phyloP scores from a whole-genome alignment of 2,797 vertebrate species.

The Helicolenus hilgendorfi region DNA sequence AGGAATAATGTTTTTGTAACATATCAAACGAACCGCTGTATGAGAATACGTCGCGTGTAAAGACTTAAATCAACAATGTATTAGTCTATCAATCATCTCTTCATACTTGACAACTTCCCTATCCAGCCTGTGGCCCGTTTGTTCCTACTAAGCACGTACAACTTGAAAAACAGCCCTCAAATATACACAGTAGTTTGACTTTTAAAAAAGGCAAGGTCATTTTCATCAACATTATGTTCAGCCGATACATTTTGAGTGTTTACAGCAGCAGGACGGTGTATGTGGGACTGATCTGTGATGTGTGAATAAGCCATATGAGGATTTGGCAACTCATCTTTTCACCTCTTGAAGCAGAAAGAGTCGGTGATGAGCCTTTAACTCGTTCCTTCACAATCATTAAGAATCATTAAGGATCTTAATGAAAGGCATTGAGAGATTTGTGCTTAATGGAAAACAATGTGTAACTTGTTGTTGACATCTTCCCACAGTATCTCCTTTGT shows the following conservation, averaged over 20 bases:
- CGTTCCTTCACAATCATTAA: slow-evolving; percentile 24
- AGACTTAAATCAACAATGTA: not conserved
- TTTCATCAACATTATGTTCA: not conserved
- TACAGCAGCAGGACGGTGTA: not conserved
- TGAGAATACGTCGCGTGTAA: not conserved
- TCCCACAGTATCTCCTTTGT: slow-evolving; percentile 1
- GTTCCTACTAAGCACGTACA: not conserved
- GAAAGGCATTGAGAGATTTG: slow-evolving; percentile 36
- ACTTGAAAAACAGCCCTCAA: not conserved
- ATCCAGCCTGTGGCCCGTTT: not conserved
- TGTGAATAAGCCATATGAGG: not conserved
- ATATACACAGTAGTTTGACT: not conserved
- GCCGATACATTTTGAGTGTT: not conserved
- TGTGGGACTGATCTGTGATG: not conserved
- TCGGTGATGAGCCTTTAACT: slow-evolving; percentile 29
- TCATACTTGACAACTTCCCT: too few relatives aligned
- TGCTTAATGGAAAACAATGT: slow-evolving; percentile 21
- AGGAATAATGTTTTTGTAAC: too few relatives aligned
- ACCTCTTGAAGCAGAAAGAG: slow-evolving; percentile 24
- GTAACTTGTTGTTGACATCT: slow-evolving; percentile 15
- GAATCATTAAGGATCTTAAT: slow-evolving; percentile 34
- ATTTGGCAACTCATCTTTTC: not conserved
- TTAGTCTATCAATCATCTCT: not conserved
- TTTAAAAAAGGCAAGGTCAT: not conserved
- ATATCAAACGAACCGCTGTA: too few relatives aligned